A percentile compares a stretch with the other conserved stretches of the same genome.
Evolutionary conservation across 2,888 invertebrate species (phyloP).

Genomic region (Eupithecia tripunctaria): DNA sequence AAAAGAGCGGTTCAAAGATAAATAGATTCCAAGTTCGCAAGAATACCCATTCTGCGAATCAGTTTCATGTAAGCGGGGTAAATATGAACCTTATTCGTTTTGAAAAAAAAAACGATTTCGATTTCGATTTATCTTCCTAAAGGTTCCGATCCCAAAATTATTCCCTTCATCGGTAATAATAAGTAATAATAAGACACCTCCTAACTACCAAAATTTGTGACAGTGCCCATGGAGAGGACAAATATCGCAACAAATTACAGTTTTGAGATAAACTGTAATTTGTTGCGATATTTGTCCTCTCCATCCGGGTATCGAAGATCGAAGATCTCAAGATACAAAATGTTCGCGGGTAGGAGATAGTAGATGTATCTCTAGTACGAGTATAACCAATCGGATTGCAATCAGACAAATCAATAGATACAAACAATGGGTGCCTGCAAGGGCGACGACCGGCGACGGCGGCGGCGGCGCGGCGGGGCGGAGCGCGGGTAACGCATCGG

Average conservation of each 20-base stretch:
- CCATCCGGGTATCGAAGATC: too few species aligned
- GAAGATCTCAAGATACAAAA: not conserved
- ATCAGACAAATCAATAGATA: conserved; percentile 35
- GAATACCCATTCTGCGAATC: not conserved
- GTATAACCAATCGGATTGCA: conserved; percentile 4
- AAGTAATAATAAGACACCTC: too few species aligned
- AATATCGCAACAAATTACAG: not conserved
- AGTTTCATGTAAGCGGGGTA: too few species aligned
- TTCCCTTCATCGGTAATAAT: too few species aligned
- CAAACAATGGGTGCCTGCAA: conserved; percentile 25
- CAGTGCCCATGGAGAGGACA: too few species aligned
- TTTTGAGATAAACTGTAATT: too few species aligned
- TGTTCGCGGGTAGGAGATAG: not conserved
- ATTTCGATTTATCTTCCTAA: too few species aligned
- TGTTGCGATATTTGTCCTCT: too few species aligned
- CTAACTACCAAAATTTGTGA: too few species aligned
- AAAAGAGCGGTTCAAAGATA: not conserved
- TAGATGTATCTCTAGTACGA: not conserved
- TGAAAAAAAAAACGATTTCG: too few species aligned
- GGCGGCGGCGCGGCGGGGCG: not conserved
- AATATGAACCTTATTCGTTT: too few species aligned
- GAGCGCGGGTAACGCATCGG: not conserved
- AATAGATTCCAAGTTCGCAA: not conserved
- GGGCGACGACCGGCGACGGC: not conserved
- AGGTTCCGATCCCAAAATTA: too few species aligned